Conservation (phyloP, 2,797 vertebrate species). For the Molothrus aeneus region DNA sequence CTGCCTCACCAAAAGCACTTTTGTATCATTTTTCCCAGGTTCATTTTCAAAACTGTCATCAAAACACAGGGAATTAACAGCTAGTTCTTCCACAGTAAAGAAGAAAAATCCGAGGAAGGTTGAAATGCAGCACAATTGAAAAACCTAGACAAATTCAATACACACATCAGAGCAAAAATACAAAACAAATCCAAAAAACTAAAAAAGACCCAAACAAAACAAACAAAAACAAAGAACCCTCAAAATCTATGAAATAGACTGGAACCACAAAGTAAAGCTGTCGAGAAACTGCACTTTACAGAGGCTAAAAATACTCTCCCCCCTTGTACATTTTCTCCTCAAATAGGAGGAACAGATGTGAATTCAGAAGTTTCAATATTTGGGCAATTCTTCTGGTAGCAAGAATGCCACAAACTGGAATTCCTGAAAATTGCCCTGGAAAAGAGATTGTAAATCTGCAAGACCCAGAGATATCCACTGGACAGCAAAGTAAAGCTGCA, state of each 20-base stretch:
- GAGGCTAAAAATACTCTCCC: neutral
- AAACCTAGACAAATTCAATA: neutral
- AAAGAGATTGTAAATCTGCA: neutral
- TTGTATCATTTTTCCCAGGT: neutral
- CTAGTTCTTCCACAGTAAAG: neutral
- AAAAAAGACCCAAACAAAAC: neutral
- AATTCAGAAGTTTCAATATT: neutral
- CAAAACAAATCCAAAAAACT: neutral
- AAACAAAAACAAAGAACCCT: neutral
- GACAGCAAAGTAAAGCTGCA: neutral
- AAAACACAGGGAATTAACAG: neutral
- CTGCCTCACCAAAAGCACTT: neutral
- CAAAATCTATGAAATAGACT: neutral
- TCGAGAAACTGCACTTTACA: neutral
- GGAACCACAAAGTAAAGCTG: neutral
- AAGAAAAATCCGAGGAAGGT: neutral
- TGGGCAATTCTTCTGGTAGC: neutral
- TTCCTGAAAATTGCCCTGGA: neutral
- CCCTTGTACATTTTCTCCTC: neutral
- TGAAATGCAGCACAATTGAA: neutral
- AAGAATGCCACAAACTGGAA: neutral
- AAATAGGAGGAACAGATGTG: neutral
- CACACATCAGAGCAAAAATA: neutral
- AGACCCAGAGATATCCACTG: neutral
- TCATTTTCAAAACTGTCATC: neutral